These are phyloP conservation scores for Cephus spinipes DNA, from an alignment of 2,888 invertebrate genomes.

Conservation along the genomic window DNA sequence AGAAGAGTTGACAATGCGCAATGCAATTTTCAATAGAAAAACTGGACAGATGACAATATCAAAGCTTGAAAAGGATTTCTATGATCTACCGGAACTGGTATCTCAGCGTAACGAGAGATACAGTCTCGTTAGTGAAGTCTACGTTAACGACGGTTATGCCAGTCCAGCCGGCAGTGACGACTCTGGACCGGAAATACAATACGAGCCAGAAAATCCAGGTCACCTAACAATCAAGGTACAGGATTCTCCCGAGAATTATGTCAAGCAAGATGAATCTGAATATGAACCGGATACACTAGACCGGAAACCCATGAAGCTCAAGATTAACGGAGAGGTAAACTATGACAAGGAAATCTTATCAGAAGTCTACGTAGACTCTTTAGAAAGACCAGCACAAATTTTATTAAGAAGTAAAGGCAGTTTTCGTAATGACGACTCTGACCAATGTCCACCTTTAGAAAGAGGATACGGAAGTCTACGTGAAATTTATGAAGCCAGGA, in stretches of 20 bases:
- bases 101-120: conserved; percentile 70
- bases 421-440: conserved; percentile 71
- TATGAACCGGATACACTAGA: conserved; percentile 91
- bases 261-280: conserved; percentile 81
- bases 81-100: conserved; percentile 69
- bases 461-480: conserved; percentile 77
- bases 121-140: conserved; percentile 82
- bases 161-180: conserved; percentile 69
- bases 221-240: conserved; percentile 87
- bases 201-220: conserved; percentile 77
- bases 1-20: conserved; percentile 84
- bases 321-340: conserved; percentile 57
- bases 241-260: conserved; percentile 82
- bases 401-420: conserved; percentile 78
- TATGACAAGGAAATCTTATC: conserved; percentile 60
- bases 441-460: conserved; percentile 61
- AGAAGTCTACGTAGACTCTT: conserved; percentile 69
- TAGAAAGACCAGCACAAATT: conserved; percentile 72
- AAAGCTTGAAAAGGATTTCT: conserved; percentile 54
- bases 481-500: conserved; percentile 77
- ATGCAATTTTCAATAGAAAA: conserved; percentile 77
- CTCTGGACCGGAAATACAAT: conserved; percentile 70
- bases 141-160: conserved; percentile 79
- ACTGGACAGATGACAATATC: conserved; percentile 71
- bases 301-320: conserved; percentile 76